phyloP scores from a whole-genome alignment of 2,888 invertebrate species.

The Eupithecia exiguata region DNA sequence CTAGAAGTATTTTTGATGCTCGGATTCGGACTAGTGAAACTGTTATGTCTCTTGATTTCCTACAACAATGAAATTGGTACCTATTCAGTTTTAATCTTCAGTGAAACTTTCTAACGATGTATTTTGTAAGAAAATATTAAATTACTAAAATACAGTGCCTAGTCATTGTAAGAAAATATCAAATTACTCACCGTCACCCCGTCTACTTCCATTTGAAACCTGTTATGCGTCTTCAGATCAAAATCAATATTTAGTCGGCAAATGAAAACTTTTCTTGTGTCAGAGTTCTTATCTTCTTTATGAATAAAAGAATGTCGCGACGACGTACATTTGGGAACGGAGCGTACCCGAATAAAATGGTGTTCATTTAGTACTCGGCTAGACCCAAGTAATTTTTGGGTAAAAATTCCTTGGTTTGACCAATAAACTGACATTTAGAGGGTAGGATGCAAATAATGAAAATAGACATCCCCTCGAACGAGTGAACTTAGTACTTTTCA shows the following conservation, averaged over 20 bases:
- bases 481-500: too few relatives aligned
- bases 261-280: neutral
- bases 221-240: neutral
- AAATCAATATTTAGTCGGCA: neutral
- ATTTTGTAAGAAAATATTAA: neutral
- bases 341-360: neutral
- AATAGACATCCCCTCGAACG: too few relatives aligned
- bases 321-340: neutral
- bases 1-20: slow-evolving; percentile 64
- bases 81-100: neutral
- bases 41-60: slow-evolving; percentile 70
- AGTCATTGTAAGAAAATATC: neutral
- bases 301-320: too few relatives aligned
- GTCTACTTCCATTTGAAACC: slow-evolving; percentile 41
- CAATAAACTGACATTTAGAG: neutral
- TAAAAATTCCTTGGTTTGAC: neutral
- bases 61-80: slow-evolving; percentile 38
- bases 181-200: slow-evolving; percentile 42
- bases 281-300: too few relatives aligned
- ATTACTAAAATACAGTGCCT: too few relatives aligned
- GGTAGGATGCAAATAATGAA: neutral
- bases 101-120: neutral
- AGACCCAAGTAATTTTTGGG: neutral
- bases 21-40: slow-evolving; percentile 66
- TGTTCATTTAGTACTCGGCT: neutral